A percentile compares a stretch with the other conserved stretches of the same genome.
phyloP scores from a whole-genome alignment of 2,113 vertebrate species.

The Glaucidium brasilianum region DNA sequence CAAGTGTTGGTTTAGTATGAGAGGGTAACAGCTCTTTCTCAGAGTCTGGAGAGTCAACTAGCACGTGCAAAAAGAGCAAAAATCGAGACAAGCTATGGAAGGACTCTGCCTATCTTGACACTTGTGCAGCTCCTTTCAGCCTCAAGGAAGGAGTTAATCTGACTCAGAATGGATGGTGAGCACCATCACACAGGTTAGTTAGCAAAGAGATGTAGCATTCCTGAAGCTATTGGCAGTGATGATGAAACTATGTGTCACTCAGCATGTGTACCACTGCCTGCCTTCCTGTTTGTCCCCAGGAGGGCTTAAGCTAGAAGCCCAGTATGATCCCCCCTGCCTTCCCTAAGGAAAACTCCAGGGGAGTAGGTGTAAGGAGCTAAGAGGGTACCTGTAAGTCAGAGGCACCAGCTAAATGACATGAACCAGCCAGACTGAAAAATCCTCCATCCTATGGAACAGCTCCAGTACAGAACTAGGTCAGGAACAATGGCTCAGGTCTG shows the following conservation, averaged over 20 bases:
- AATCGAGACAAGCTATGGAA: background rate
- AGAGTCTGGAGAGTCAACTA: background rate
- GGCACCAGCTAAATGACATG: background rate
- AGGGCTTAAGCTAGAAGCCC: background rate
- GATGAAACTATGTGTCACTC: background rate
- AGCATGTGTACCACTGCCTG: background rate
- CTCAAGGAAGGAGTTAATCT: background rate
- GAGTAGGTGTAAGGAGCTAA: background rate
- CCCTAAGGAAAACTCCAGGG: background rate
- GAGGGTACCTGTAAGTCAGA: background rate
- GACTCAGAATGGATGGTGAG: background rate
- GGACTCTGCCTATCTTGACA: background rate
- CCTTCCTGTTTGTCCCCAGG: background rate
- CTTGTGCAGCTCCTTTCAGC: background rate
- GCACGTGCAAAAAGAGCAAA: background rate
- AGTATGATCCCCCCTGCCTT: background rate
- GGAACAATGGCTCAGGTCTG: background rate
- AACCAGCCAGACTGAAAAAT: background rate
- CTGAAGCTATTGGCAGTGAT: background rate
- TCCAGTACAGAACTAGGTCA: background rate
- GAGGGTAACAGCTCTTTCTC: background rate
- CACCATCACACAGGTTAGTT: background rate
- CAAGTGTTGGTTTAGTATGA: background rate
- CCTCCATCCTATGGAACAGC: rapidly evolving
- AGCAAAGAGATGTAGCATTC: background rate